These are phyloP conservation scores for Hypotaenidia okinawae DNA, from an alignment of 2,797 vertebrate species.

Conservation along the genomic window DNA sequence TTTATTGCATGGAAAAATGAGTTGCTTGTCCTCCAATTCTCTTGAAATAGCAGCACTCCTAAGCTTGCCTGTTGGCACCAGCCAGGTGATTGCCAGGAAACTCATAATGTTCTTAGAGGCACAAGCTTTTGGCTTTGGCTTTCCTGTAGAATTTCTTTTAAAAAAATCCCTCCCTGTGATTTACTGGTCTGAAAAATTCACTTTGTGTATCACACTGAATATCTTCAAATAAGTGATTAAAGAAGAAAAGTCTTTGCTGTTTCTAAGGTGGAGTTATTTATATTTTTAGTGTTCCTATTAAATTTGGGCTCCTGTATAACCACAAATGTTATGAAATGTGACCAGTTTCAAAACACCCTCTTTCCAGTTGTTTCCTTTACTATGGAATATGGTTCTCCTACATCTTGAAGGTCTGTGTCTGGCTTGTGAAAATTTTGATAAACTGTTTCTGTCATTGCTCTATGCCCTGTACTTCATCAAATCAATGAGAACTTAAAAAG, in stretches of 20 bases:
- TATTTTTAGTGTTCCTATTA: neutral
- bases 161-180: neutral
- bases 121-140: constrained; percentile 16
- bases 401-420: neutral
- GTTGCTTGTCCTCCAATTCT: neutral
- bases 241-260: neutral
- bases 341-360: neutral
- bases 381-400: neutral
- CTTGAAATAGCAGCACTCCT: constrained; percentile 5
- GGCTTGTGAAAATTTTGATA: constrained; percentile 18
- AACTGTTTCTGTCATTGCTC: neutral
- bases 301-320: neutral
- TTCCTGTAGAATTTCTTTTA: constrained; percentile 2
- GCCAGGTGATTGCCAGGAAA: constrained; percentile 15
- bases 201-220: neutral
- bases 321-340: neutral
- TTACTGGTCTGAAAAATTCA: constrained; percentile 5
- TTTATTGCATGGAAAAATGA: constrained; percentile 24
- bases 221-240: neutral
- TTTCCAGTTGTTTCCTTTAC: neutral
- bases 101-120: neutral
- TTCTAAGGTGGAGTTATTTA: neutral
- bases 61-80: neutral
- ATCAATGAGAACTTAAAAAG: neutral
- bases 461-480: neutral